phyloP scores from a whole-genome alignment of 1,140 invertebrate species.

The Drosophila sp. region DNA sequence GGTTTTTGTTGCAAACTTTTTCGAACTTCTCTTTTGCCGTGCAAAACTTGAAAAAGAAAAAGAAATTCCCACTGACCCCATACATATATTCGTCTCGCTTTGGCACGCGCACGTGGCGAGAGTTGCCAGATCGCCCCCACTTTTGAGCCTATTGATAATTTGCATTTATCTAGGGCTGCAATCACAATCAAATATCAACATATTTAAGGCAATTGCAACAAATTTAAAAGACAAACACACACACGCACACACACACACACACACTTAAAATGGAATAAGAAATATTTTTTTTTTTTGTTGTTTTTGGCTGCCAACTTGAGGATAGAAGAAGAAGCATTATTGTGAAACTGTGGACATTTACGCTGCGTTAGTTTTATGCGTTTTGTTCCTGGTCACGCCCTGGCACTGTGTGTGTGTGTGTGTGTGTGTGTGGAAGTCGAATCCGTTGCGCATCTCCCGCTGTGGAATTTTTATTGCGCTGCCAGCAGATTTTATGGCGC shows the following conservation, averaged over 20 bases:
- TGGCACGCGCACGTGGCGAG: background rate
- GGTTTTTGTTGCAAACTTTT: background rate
- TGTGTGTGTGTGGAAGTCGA: background rate
- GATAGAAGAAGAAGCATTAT: constrained; percentile 40
- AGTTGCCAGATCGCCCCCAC: constrained; percentile 23
- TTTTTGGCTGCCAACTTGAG: background rate
- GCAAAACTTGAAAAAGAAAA: background rate
- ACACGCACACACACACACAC: too few species aligned
- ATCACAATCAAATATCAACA: background rate
- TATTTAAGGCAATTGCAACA: too few species aligned
- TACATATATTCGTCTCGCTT: constrained; percentile 15
- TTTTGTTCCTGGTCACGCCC: constrained; percentile 37
- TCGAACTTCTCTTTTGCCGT: background rate
- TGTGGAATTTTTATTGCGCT: constrained; percentile 79
- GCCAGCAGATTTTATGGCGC: constrained; percentile 82
- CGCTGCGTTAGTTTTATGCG: constrained; percentile 81
- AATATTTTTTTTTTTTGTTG: too few species aligned
- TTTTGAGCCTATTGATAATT: background rate
- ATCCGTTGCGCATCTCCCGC: constrained; percentile 58
- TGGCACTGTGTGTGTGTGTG: constrained; percentile 29
- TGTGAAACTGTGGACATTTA: constrained; percentile 59
- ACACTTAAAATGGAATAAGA: too few species aligned
- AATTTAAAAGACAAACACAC: too few species aligned
- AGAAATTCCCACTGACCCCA: background rate
- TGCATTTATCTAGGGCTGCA: background rate